These are phyloP conservation scores for Podarcis cretensis DNA, from an alignment of 2,113 vertebrate genomes.

Conservation along the genomic window DNA sequence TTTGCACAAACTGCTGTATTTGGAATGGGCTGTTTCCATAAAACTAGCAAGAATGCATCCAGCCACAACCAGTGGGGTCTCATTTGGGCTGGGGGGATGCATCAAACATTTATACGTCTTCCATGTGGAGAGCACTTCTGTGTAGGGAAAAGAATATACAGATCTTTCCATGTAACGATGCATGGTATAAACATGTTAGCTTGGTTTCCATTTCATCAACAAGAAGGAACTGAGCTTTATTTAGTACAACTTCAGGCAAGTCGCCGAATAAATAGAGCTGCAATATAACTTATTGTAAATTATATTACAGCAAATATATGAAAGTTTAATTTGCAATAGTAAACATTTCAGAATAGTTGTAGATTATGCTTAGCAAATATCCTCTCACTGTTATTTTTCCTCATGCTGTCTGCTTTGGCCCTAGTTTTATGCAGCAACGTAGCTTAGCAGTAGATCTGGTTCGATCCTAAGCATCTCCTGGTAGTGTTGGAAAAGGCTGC, in stretches of 20 bases:
- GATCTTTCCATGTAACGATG: not conserved
- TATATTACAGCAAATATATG: not conserved
- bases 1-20: not conserved
- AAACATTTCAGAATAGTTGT: not conserved
- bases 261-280: not conserved
- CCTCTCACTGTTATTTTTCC: not conserved
- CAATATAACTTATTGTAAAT: not conserved
- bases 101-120: not conserved
- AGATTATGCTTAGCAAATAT: not conserved
- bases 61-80: not conserved
- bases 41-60: not conserved
- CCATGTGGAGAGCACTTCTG: not conserved
- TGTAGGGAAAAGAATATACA: not conserved
- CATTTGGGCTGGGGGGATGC: not conserved
- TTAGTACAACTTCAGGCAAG: not conserved
- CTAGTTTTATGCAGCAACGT: not conserved
- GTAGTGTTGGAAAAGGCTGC: no score
- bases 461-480: no score
- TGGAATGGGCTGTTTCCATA: not conserved
- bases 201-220: constrained; percentile 8
- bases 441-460: no score
- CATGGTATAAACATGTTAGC: not conserved
- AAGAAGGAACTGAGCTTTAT: not conserved
- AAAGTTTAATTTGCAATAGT: not conserved
- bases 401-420: not conserved